Conservation (phyloP, 2,113 vertebrate genomes). For the Beaufortia kweichowensis region DNA sequence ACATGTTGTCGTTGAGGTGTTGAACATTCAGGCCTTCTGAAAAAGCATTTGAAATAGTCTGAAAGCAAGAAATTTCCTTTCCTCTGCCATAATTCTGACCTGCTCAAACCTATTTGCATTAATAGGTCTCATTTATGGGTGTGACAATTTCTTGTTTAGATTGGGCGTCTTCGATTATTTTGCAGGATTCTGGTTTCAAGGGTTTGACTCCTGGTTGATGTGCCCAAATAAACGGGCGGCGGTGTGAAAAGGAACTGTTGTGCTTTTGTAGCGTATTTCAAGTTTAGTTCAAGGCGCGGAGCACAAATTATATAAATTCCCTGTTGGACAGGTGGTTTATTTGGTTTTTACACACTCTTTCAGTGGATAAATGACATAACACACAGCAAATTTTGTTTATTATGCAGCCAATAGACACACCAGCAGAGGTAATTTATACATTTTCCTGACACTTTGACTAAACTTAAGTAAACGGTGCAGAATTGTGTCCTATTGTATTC, state of each 20-base stretch:
- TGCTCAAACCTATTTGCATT: conserved; percentile 50
- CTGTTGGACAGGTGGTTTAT: conserved; percentile 41
- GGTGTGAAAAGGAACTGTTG: conserved; percentile 23
- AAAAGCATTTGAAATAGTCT: conserved; percentile 32
- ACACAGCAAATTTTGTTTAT: neutral
- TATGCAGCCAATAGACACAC: neutral
- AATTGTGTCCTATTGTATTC: neutral
- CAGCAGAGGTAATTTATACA: neutral
- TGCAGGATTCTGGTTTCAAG: conserved; percentile 47
- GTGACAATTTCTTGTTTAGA: conserved; percentile 50
- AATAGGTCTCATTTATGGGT: conserved; percentile 36
- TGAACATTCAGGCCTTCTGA: conserved; percentile 24
- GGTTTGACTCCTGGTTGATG: conserved; percentile 12
- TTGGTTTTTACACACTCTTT: conserved; percentile 27
- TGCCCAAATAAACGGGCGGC: conserved; percentile 49
- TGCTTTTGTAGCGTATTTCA: conserved; percentile 26
- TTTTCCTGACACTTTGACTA: neutral
- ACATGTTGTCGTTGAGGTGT: conserved; percentile 50
- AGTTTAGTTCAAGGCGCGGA: conserved; percentile 10
- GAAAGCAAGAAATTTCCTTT: conserved; percentile 13
- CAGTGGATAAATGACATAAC: conserved; percentile 57
- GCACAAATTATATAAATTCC: conserved; percentile 15
- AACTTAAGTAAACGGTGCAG: neutral
- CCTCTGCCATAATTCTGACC: conserved; percentile 34
- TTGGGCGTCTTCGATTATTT: conserved; percentile 45